phyloP scores from a whole-genome alignment of 2,797 vertebrate genomes.

The Sarcoramphus papa region DNA sequence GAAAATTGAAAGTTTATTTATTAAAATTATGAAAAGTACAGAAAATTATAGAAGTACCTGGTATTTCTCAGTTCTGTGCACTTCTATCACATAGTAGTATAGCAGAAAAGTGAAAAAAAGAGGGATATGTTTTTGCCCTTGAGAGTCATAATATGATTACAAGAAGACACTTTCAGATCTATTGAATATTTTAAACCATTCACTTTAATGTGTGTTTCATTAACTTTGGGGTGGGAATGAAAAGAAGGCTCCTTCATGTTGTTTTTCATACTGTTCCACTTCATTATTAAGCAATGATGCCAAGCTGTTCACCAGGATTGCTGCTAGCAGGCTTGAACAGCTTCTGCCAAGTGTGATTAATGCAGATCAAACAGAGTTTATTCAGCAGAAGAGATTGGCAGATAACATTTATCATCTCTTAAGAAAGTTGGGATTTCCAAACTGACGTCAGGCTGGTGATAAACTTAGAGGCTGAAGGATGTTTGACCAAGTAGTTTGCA shows the following conservation, averaged over 20 bases:
- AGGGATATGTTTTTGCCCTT: conserved; percentile 10
- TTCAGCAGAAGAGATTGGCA: conserved; percentile 72
- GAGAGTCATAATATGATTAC: conserved; percentile 8
- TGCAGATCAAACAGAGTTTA: conserved; percentile 75
- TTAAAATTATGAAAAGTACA: background rate
- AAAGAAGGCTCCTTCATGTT: conserved; percentile 52
- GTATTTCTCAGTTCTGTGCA: background rate
- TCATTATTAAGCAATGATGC: conserved; percentile 73
- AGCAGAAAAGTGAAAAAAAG: background rate
- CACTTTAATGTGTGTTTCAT: conserved; percentile 55
- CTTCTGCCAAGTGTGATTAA: conserved; percentile 77
- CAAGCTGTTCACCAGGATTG: conserved; percentile 69
- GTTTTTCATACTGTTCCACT: conserved; percentile 53
- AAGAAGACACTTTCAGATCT: conserved; percentile 9
- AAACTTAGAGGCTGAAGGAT: conserved; percentile 56
- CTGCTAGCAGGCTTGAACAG: conserved; percentile 68
- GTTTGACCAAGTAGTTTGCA: conserved; percentile 41
- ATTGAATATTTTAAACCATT: conserved; percentile 47
- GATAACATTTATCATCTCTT: conserved; percentile 77
- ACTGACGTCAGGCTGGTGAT: conserved; percentile 56
- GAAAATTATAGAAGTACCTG: background rate
- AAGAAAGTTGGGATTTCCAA: conserved; percentile 69
- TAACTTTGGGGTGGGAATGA: conserved; percentile 44
- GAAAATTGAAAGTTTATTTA: background rate
- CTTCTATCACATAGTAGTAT: background rate